Base-by-base conservation (phyloP, 2,113 vertebrate species). In the Siniperca knerii region DNA sequence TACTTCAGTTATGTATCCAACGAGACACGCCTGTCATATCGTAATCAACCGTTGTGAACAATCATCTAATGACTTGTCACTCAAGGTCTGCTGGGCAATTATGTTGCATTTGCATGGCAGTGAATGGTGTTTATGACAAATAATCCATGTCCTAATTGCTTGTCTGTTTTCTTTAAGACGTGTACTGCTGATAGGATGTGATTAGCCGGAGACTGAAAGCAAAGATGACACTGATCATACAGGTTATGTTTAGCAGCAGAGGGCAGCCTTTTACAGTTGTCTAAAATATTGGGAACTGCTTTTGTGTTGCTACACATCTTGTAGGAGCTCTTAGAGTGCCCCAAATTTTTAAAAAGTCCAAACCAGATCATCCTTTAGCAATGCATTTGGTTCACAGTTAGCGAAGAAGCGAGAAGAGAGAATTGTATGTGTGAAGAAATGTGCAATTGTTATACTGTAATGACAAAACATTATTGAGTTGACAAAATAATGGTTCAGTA, bases 51-150 rank as follows among this genome's bases (percentile, higher is more conserved):
- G 89, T 93, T 88, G 91, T 77, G 89, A 95, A 96, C 94, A 96
- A 96, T 96, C 95, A 96, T 90, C 93, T 95, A 96, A 95, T 96
- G 94, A 93, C 95, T 91, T 95, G 96, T 96, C 95, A 95, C 94
- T 96, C 96, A 96, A 93, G 93, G 87, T 90, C 91, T 94, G 94
- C 93, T 87, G 94, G 93, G 95, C 95, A 96, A 96, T 96, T 96
- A 95, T 90, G 93, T 78, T 87, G 90, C 95, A 96, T 96, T 96
- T 95, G 95, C 94, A 94, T 94, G 89, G 93, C 92, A 90, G 89
- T 89, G 93, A 93, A 89, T 94, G 94, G 92, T 94, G 95, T 94
- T 95, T 93, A 95, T 95, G 92, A 95, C 94, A 95, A 95, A 96
- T 94, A 94, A 94, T 70, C 87, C 89, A 66, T 92, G 94, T 93